Percentiles rank a stretch among this genome's conserved stretches.
These are phyloP conservation scores for Himantopus leucocephalus DNA, from an alignment of 2,113 vertebrate species.

Conservation along the genomic window DNA sequence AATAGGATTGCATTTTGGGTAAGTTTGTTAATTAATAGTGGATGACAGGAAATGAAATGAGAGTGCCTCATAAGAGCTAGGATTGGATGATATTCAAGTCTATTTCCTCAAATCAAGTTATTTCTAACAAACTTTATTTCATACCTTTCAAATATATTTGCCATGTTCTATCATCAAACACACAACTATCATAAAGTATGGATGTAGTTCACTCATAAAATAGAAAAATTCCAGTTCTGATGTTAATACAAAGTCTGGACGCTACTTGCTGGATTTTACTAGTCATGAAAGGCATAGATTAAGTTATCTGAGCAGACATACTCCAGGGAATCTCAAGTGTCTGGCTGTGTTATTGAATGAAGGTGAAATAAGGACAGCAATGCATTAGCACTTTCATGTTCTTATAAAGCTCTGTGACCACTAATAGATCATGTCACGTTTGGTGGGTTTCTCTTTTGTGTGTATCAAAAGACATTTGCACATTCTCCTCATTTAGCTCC, in stretches of 20 bases:
- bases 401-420: not conserved
- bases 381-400: not conserved
- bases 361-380: not conserved
- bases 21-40: not conserved
- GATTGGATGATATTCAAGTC: not conserved
- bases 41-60: not conserved
- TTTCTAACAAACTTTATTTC: not conserved
- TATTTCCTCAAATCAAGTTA: not conserved
- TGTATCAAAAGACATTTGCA: not conserved
- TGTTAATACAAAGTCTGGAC: not conserved
- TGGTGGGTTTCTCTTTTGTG: not conserved
- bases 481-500: not conserved
- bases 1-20: not conserved
- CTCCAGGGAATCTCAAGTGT: not conserved
- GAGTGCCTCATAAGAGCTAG: not conserved
- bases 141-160: not conserved
- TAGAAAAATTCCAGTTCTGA: not conserved
- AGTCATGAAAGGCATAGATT: not conserved
- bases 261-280: not conserved
- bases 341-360: not conserved
- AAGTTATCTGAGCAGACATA: not conserved
- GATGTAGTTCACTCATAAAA: not conserved
- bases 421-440: not conserved
- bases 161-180: not conserved
- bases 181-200: not conserved